phyloP scores from a whole-genome alignment of 2,797 vertebrate species.

The Pseudochirops cupreus region DNA sequence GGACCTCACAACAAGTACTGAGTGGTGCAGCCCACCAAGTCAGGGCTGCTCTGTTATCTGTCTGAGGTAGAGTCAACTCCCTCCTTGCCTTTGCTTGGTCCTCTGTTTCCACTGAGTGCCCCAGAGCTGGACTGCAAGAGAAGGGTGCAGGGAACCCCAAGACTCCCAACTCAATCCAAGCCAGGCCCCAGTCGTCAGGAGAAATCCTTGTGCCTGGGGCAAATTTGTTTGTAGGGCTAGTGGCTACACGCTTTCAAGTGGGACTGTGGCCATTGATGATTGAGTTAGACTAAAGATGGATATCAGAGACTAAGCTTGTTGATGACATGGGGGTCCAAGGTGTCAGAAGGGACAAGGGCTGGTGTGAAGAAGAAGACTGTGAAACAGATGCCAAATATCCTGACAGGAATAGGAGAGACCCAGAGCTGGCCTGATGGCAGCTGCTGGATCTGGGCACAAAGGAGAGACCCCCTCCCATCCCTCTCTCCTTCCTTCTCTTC shows the following conservation, averaged over 20 bases:
- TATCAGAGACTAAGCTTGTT: not conserved
- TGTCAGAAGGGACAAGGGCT: not conserved
- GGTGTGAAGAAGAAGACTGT: no score
- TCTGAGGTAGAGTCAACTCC: not conserved
- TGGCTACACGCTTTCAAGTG: not conserved
- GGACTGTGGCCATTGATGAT: not conserved
- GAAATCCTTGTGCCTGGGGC: not conserved
- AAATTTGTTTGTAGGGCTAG: not conserved
- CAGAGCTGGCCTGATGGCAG: no score
- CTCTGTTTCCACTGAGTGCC: not conserved
- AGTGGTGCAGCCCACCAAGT: not conserved
- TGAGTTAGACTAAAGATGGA: not conserved
- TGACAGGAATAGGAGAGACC: no score
- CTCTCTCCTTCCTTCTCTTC: not conserved
- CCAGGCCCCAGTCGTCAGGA: not conserved
- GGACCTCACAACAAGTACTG: not conserved
- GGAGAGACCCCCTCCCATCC: no score
- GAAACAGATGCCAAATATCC: no score
- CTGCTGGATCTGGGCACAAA: no score
- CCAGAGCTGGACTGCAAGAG: not conserved
- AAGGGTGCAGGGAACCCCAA: not conserved
- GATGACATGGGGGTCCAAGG: not conserved
- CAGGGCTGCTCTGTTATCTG: no score
- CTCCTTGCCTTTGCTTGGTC: not conserved
- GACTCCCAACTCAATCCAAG: not conserved